Evolutionary conservation across 1,140 invertebrate genomes (phyloP).

Genomic region (Bombus vancouverensis): DNA sequence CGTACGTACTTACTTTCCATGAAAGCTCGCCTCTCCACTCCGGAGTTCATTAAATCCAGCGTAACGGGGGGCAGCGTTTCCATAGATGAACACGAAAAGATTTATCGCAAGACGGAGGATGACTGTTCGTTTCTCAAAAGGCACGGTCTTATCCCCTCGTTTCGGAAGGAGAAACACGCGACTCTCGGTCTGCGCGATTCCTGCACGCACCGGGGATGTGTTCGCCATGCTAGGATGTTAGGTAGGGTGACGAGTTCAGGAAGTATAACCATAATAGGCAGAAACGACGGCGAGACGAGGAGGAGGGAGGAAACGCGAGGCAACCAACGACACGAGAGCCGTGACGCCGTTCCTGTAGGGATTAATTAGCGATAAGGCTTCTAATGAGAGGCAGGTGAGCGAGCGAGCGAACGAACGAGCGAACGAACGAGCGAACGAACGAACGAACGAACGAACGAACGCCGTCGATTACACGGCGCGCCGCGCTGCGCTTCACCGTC

Average conservation of each 20-base stretch:
- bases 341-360: constrained; percentile 80
- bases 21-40: constrained; percentile 10
- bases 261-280: constrained; percentile 67
- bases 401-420: constrained; percentile 38
- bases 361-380: constrained; percentile 83
- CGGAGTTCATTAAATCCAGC: constrained; percentile 27
- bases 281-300: constrained; percentile 13
- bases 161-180: constrained; percentile 53
- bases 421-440: constrained; percentile 62
- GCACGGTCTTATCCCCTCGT: constrained; percentile 37
- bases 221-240: constrained; percentile 34
- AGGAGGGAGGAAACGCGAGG: constrained; percentile 48
- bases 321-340: constrained; percentile 81
- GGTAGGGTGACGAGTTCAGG: constrained; percentile 70
- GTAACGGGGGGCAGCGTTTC: background rate
- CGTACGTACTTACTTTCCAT: constrained; percentile 1
- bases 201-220: constrained; percentile 45
- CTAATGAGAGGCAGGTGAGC: constrained; percentile 82
- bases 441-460: too few relatives aligned
- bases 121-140: constrained; percentile 46
- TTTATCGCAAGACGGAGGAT: constrained; percentile 47
- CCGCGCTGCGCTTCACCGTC: too few relatives aligned
- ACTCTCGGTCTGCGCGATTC: constrained; percentile 45
- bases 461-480: background rate
- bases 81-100: constrained; percentile 45